phyloP scores from a whole-genome alignment of 92 coral and sea anemone species.

The Anthopleura xanthogrammica region DNA sequence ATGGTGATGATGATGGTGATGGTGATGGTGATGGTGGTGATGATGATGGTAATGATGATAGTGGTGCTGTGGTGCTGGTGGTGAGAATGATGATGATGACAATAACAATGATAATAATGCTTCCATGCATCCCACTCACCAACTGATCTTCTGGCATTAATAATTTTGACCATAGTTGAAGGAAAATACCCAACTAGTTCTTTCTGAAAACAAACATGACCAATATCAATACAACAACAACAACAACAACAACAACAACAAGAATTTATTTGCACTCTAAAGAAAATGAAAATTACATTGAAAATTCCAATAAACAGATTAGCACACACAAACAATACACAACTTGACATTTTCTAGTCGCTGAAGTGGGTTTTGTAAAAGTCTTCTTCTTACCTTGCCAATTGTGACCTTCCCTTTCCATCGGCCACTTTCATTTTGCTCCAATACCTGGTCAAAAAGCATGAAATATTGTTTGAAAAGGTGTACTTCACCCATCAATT shows the following conservation, averaged over 20 bases:
- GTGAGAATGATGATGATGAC: too few relatives aligned
- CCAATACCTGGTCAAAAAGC: constrained; percentile 66
- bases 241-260: not conserved
- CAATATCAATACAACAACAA: not conserved
- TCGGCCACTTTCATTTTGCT: constrained; percentile 75
- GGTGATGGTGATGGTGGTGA: not conserved
- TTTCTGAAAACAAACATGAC: constrained; percentile 29
- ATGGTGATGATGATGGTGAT: not conserved
- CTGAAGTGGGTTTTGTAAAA: not conserved
- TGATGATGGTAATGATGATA: not conserved
- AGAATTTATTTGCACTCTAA: too few relatives aligned
- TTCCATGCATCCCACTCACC: not conserved
- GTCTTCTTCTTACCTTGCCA: constrained; percentile 52
- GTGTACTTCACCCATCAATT: too few relatives aligned
- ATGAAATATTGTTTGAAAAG: not conserved
- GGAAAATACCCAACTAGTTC: constrained; percentile 89
- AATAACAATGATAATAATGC: too few relatives aligned
- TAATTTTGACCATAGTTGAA: constrained; percentile 62
- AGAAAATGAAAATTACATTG: too few relatives aligned
- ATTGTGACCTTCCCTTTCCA: constrained; percentile 86
- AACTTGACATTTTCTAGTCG: too few relatives aligned
- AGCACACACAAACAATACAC: too few relatives aligned
- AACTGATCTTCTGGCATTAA: constrained; percentile 36
- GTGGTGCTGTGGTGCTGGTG: not conserved
- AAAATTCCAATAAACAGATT: too few relatives aligned